These are phyloP conservation scores for Emys orbicularis DNA, from an alignment of 2,797 vertebrate genomes.

Conservation along the genomic window DNA sequence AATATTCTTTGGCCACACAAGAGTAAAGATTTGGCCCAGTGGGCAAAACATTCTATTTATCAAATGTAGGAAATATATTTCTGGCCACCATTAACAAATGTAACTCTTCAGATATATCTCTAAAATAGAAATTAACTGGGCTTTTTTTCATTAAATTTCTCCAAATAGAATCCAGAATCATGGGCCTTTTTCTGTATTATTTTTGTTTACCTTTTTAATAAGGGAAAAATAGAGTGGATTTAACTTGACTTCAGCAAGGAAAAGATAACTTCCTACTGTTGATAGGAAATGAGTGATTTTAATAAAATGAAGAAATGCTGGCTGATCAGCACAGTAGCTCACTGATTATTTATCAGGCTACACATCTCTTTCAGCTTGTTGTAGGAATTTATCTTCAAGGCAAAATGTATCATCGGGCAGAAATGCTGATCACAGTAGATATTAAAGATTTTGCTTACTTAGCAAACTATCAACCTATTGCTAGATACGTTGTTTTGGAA, in stretches of 20 bases:
- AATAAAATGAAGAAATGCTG: accelerated
- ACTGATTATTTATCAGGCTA: background rate
- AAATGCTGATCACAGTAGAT: background rate
- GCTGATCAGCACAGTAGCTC: accelerated
- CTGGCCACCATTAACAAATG: background rate
- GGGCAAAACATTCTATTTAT: background rate
- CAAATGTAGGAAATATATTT: background rate
- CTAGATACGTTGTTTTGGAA: background rate
- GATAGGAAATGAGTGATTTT: background rate
- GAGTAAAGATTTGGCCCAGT: background rate
- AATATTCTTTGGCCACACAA: background rate
- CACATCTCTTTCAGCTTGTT: background rate
- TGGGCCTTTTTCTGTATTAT: background rate
- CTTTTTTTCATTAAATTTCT: background rate
- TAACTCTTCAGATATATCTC: background rate
- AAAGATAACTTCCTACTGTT: background rate
- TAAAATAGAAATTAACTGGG: background rate
- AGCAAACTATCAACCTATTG: background rate
- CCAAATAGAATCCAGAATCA: background rate
- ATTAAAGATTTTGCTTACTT: background rate
- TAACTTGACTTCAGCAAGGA: background rate
- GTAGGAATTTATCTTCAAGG: background rate
- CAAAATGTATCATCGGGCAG: background rate
- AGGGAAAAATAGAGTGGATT: background rate
- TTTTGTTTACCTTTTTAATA: background rate